These are phyloP conservation scores for Penaeus vannamei DNA, from an alignment of 1,140 invertebrate species.

Conservation along the genomic window DNA sequence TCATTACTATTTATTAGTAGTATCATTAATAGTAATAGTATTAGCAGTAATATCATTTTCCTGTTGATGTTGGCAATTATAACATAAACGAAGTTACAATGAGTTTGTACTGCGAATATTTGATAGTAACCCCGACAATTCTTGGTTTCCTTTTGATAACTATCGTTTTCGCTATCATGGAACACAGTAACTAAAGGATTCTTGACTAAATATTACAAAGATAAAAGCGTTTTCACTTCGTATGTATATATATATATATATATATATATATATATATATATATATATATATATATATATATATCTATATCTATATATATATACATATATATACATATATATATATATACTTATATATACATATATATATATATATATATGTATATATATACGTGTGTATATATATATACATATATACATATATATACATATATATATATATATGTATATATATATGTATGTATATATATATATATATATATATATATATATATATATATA, in stretches of 20 bases:
- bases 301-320: no score
- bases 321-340: no score
- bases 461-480: constrained; percentile 26
- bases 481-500: constrained; percentile 28
- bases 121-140: no score
- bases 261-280: constrained; percentile 26
- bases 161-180: no score
- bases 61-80: no score
- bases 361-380: not conserved
- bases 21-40: no score
- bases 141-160: no score
- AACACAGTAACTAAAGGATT: no score
- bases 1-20: no score
- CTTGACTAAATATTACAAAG: not conserved
- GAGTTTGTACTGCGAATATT: no score
- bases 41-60: no score
- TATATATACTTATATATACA: not conserved
- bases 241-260: constrained; percentile 37
- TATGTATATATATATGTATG: constrained; percentile 33
- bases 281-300: not conserved
- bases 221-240: constrained; percentile 5
- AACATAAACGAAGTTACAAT: no score
- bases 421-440: constrained; percentile 23
- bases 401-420: constrained; percentile 4
- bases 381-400: not conserved